phyloP scores from a whole-genome alignment of 2,797 vertebrate genomes.

The Pristis pectinata region DNA sequence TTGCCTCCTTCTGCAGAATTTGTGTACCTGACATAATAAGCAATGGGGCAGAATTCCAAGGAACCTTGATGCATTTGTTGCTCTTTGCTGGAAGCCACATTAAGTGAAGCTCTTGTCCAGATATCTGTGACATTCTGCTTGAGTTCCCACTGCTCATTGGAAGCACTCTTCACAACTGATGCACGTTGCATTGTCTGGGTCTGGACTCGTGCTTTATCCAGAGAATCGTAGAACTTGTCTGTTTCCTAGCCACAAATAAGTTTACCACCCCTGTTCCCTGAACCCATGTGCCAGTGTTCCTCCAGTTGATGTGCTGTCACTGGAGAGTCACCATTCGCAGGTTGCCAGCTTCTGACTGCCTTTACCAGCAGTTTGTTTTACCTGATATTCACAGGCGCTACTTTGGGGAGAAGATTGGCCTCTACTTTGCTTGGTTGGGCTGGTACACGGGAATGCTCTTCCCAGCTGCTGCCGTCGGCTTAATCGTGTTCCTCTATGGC shows the following conservation, averaged over 20 bases:
- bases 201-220: not conserved
- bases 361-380: not conserved
- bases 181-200: too few relatives aligned
- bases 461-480: conserved; percentile 80
- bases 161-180: not conserved
- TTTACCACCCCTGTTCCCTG: not conserved
- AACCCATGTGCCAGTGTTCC: not conserved
- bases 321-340: too few relatives aligned
- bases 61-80: too few relatives aligned
- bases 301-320: too few relatives aligned
- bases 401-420: conserved; percentile 86
- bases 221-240: not conserved
- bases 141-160: not conserved
- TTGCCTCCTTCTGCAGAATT: too few relatives aligned
- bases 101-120: too few relatives aligned
- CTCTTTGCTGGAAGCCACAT: too few relatives aligned
- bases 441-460: conserved; percentile 94
- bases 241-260: not conserved
- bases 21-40: too few relatives aligned
- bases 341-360: too few relatives aligned
- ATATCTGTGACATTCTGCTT: not conserved
- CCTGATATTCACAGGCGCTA: conserved; percentile 62
- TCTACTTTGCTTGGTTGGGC: conserved; percentile 88
- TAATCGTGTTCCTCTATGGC: conserved; percentile 86
- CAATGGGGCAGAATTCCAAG: too few relatives aligned